phyloP scores from a whole-genome alignment of 2,888 invertebrate species.

The Zelleria hepariella region DNA sequence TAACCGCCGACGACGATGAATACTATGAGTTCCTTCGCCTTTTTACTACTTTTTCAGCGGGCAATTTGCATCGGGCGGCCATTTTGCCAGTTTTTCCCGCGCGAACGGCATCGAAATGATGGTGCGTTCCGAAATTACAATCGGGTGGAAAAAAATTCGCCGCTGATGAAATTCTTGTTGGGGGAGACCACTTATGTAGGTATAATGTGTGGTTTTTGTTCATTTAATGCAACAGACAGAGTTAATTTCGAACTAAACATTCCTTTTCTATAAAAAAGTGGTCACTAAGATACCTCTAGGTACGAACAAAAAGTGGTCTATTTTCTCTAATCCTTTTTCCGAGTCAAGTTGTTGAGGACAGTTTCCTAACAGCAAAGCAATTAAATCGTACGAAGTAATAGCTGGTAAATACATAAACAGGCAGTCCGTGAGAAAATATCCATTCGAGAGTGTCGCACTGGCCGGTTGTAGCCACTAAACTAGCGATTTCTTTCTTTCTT shows the following conservation, averaged over 20 bases:
- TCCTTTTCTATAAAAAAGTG: background rate
- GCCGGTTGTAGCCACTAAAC: constrained; percentile 22
- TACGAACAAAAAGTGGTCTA: no score
- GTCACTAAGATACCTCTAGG: no score
- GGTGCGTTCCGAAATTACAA: constrained; percentile 48
- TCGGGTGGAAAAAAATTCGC: constrained; percentile 31
- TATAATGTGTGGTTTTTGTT: constrained; percentile 11
- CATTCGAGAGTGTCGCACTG: constrained; percentile 35
- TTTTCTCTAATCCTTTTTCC: background rate
- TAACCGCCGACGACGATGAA: constrained; percentile 66
- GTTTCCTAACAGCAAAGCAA: background rate
- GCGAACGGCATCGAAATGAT: constrained; percentile 33
- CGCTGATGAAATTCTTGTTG: constrained; percentile 53
- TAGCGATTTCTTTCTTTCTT: constrained; percentile 15
- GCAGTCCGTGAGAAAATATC: constrained; percentile 52
- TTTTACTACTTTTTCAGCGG: constrained; percentile 59
- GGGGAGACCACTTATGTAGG: constrained; percentile 48
- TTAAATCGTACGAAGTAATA: constrained; percentile 5
- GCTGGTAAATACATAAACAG: constrained; percentile 14
- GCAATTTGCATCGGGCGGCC: constrained; percentile 58
- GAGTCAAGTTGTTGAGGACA: background rate
- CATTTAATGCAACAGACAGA: constrained; percentile 5
- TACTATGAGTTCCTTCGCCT: constrained; percentile 64
- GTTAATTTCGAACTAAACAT: background rate
- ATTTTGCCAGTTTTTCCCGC: constrained; percentile 53